Conservation (phyloP, 2,888 invertebrate species). For the Dynastes hyllus region DNA sequence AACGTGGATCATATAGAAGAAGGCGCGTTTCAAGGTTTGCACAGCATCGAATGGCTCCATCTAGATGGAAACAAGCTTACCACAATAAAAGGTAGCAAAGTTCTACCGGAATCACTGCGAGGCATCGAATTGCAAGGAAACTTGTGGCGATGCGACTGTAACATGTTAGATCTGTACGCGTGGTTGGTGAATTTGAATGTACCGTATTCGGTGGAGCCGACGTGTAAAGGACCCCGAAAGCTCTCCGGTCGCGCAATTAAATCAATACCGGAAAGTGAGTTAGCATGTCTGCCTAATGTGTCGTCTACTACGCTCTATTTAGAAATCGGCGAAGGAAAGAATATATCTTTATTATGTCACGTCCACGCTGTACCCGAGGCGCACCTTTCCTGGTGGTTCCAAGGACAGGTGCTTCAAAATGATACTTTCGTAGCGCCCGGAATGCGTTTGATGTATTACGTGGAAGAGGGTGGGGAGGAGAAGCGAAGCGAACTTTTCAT, state of each 20-base stretch:
- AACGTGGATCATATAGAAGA: constrained; percentile 84
- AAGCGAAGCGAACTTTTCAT: constrained; percentile 87
- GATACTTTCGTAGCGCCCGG: constrained; percentile 81
- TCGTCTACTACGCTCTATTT: constrained; percentile 83
- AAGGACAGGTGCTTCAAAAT: constrained; percentile 86
- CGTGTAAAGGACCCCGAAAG: constrained; percentile 82
- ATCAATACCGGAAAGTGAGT: constrained; percentile 78
- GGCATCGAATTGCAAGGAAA: constrained; percentile 89
- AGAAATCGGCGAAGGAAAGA: constrained; percentile 86
- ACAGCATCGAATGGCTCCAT: constrained; percentile 88
- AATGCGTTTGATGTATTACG: constrained; percentile 80
- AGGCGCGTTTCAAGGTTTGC: constrained; percentile 87
- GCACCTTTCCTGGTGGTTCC: constrained; percentile 87
- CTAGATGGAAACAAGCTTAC: constrained; percentile 87
- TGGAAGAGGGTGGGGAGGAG: constrained; percentile 82
- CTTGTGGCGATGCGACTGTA: constrained; percentile 92
- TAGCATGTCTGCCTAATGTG: constrained; percentile 88
- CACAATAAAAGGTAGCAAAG: constrained; percentile 80
- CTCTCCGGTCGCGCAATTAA: constrained; percentile 81
- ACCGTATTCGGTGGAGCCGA: constrained; percentile 85
- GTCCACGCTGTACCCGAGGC: constrained; percentile 89
- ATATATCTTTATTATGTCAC: constrained; percentile 87
- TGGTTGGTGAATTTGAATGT: constrained; percentile 87
- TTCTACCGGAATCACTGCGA: constrained; percentile 83
- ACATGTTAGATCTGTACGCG: constrained; percentile 82